Base-by-base conservation (phyloP, 2,113 vertebrate genomes). In the Emydocephalus ijimae region DNA sequence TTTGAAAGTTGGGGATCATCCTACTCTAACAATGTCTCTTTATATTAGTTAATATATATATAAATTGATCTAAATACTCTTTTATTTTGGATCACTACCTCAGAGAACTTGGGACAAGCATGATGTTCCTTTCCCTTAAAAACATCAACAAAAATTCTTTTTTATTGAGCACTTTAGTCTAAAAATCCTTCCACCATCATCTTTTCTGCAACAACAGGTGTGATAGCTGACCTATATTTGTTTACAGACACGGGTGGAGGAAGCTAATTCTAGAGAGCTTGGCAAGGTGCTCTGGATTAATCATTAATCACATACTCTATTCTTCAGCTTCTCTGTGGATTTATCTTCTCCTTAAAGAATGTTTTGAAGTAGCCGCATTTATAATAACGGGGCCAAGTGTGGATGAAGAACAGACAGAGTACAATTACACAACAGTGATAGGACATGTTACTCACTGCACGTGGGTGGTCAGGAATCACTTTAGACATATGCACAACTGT, bases 211-310 rank as follows among this genome's bases (percentile, higher is more conserved):
- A 55, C 90, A 26, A 59, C 54, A 93, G 88, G 55, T 94, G 85
- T 81, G 90, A 81, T 87, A 88, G 90, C 55, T 15, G 92, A 26
- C 90, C 88, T 85, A 4, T 88, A 48, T 5, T 90, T 91, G 69
- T 5, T 90, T 91, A 87, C 59, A 6, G 0, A 87, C 85, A 90
- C 26, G 93, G 87, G 54, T 54, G 69, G 55, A 81, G 54, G 90
- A 85, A 61, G 21, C 45, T 39, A 43, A 85, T 91, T 64, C 87
- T 91, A 5, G 94, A 92, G 48, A 7, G 1, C 81, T 94, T 74
- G 92, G 5, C 93, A 94, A 88, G 64, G 88, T 91, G 48, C 57
- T 54, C 1, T 89, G 45, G 92, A 89, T 96, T 95, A 96, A 95
- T 90, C 0, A 8, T 95, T 91, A 90, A 93, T 92, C 88, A 89